phyloP scores from a whole-genome alignment of 2,113 vertebrate genomes.

The Panthera leo region DNA sequence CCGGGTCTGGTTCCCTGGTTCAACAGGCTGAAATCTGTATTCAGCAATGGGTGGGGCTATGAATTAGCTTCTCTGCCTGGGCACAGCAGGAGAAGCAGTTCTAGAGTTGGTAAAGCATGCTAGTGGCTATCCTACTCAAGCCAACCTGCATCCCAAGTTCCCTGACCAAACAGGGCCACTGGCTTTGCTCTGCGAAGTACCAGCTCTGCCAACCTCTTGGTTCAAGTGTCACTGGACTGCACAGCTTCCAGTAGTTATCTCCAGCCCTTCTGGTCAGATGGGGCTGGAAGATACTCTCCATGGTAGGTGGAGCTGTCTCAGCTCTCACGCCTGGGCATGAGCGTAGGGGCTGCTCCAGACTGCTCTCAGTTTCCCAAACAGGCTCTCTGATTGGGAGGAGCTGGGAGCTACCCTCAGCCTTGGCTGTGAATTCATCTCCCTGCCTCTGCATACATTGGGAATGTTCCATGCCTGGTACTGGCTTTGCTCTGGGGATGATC shows the following conservation, averaged over 20 bases:
- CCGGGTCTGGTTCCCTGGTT: background rate
- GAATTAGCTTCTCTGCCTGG: background rate
- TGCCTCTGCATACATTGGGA: background rate
- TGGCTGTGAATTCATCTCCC: background rate
- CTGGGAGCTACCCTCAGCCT: background rate
- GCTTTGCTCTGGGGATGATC: background rate
- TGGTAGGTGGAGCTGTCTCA: background rate
- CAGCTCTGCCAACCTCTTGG: background rate
- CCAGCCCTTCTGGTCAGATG: background rate
- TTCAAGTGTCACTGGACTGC: background rate
- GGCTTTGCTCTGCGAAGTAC: background rate
- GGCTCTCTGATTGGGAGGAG: background rate
- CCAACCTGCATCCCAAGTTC: background rate
- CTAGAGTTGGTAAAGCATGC: background rate
- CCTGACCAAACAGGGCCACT: background rate
- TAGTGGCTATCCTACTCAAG: background rate
- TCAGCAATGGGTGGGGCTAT: background rate
- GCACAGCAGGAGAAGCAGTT: background rate
- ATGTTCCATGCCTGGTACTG: background rate
- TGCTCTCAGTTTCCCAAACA: background rate
- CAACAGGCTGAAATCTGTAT: background rate
- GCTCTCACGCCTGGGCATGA: background rate
- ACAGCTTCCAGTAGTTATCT: too few relatives aligned
- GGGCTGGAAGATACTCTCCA: background rate
- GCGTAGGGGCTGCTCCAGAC: background rate